Evolutionary conservation across 2,113 vertebrate genomes (phyloP).

Genomic region (Lathamus discolor): DNA sequence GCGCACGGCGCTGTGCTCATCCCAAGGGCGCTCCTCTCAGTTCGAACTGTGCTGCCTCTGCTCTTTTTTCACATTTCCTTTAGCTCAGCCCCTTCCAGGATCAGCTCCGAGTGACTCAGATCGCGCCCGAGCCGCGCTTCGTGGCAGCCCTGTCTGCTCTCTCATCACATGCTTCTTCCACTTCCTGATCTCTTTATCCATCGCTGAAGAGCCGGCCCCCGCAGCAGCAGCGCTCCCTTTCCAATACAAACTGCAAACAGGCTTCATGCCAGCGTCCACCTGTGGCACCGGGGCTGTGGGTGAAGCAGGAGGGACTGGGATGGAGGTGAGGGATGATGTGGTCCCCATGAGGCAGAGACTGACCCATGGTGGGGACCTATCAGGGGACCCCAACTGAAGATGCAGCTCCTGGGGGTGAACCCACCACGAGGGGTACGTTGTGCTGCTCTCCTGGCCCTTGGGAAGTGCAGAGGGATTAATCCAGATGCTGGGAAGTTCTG

Average conservation of each 20-base stretch:
- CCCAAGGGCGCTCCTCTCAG: neutral
- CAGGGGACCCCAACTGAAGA: neutral
- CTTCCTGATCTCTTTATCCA: neutral
- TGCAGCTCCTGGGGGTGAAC: neutral
- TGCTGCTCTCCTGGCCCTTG: neutral
- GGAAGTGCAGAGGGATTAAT: too few species aligned
- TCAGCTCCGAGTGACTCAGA: neutral
- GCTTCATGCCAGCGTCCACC: neutral
- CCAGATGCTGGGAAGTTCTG: accelerated
- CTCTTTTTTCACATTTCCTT: neutral
- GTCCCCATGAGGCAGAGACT: accelerated
- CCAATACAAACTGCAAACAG: neutral
- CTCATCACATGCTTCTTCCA: neutral
- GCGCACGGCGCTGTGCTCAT: accelerated
- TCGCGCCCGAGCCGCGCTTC: accelerated
- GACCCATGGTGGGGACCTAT: accelerated
- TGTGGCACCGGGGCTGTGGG: neutral
- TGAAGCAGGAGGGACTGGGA: neutral
- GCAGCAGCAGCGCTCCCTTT: neutral
- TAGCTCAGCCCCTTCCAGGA: neutral
- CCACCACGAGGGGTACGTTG: neutral
- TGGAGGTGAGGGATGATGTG: neutral
- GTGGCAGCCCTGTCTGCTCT: neutral
- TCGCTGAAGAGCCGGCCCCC: neutral
- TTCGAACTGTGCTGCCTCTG: neutral